phyloP scores from a whole-genome alignment of 2,797 vertebrate species.

The Peromyscus attwateri region DNA sequence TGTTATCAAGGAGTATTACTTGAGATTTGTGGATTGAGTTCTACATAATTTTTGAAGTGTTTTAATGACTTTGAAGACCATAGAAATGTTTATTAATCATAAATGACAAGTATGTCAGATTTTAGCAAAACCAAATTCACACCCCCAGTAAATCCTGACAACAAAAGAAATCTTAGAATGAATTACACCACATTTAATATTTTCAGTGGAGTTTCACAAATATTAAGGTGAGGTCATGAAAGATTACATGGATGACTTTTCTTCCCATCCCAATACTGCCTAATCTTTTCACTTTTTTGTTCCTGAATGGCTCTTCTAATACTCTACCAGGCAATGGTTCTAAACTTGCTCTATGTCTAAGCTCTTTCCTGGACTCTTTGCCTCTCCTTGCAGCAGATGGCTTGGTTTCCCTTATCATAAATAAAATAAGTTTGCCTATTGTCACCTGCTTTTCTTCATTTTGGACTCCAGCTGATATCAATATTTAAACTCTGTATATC shows the following conservation, averaged over 20 bases:
- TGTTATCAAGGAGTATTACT: background rate
- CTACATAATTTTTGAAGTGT: background rate
- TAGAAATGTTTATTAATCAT: conserved; percentile 42
- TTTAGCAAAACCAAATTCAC: conserved; percentile 11
- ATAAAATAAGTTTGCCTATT: background rate
- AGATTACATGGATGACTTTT: background rate
- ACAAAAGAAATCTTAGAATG: background rate
- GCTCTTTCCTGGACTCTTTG: background rate
- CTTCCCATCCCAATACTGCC: background rate
- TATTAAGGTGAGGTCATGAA: background rate
- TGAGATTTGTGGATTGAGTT: background rate
- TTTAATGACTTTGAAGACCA: conserved; percentile 3
- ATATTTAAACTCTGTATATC: background rate
- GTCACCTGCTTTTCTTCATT: background rate
- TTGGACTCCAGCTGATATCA: background rate
- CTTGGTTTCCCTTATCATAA: background rate
- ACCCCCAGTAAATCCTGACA: background rate
- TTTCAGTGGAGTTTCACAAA: background rate
- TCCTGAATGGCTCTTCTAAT: background rate
- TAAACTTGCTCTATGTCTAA: background rate
- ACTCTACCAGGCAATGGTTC: background rate
- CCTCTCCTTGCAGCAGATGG: background rate
- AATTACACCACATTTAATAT: background rate
- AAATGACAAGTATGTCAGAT: background rate
- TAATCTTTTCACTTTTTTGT: background rate